Evolutionary conservation across 2,888 invertebrate species (phyloP), one percentile per base, ranked within the genome.

Genomic region (Eupithecia vulgata): DNA sequence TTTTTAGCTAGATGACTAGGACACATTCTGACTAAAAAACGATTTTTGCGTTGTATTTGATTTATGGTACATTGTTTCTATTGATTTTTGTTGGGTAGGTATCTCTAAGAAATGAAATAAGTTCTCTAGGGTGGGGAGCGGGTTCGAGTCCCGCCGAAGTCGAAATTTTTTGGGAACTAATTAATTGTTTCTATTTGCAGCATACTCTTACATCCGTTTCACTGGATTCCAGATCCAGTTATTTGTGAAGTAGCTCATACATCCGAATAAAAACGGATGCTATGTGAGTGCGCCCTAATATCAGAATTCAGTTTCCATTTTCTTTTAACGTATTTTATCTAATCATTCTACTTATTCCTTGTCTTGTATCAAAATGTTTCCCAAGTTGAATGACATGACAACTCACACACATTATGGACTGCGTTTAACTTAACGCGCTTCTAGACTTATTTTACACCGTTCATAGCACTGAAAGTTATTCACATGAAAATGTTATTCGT

Each of bases 1-100:
- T 76, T 35, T 77, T 73, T 21, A 78, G 75, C 76, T 70, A 72
- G 59, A 64, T 17, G 21, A 10, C 67, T 74, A 52, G 66, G 68
- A 80, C 80, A 62, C 66, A 52, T 17, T 48, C 25, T 42, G 70
- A 64, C 42, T 62, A 13, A 59, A 35, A 57, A 35, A 34, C 34
- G n/a, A 40, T 13, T 66, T 68, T 48, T 5, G 67, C 34, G 40
- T 70, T 68, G 30, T 68, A 21, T 72, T 57, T 57, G 57, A 57
- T 57, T 57, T 25, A 25, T 25, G 21, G 21, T 25, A 21, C 15
- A 57, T 52, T 34, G 35, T 52, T 40, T 57, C 21, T 40, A 64
- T 37, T 34, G n/a, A n/a, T n/a, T n/a, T n/a, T n/a, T n/a, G n/a
- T n/a, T n/a, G n/a, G n/a, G n/a, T n/a, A n/a, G n/a, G n/a, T n/a